Conservation (phyloP, 2,113 vertebrate genomes). For the Lepus europaeus region DNA sequence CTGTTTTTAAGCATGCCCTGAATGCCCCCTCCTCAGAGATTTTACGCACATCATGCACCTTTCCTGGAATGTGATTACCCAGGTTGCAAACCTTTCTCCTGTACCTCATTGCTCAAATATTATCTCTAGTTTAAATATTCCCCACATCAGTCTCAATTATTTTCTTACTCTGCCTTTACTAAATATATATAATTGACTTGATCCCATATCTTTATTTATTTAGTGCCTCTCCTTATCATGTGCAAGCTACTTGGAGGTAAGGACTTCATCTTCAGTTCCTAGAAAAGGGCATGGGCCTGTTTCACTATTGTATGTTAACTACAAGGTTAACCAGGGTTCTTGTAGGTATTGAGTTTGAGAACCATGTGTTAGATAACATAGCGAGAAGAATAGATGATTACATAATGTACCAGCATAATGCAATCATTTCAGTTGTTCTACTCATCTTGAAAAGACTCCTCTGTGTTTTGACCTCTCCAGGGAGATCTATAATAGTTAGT, state of each 20-base stretch:
- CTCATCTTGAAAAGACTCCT: constrained; percentile 21
- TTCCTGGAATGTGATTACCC: background rate
- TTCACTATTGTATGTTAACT: background rate
- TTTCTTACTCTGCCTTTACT: background rate
- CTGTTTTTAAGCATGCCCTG: background rate
- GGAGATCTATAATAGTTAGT: background rate
- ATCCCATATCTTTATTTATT: background rate
- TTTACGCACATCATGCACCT: background rate
- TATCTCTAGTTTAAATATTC: background rate
- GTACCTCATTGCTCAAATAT: background rate
- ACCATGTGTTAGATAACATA: background rate
- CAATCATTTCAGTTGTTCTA: background rate
- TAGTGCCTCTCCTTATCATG: background rate
- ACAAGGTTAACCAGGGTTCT: background rate
- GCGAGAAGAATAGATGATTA: background rate
- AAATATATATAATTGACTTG: background rate
- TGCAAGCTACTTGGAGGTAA: background rate
- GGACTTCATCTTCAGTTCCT: background rate
- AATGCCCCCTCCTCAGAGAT: background rate
- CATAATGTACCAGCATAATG: background rate
- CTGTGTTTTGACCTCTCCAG: background rate
- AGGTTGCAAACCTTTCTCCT: background rate
- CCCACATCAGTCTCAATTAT: background rate
- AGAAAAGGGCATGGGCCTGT: background rate
- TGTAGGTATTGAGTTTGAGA: constrained; percentile 22